A percentile compares a stretch with the other conserved stretches of the same genome.
These are phyloP conservation scores for Palythoa caribaeorum DNA, from an alignment of 92 coral and sea anemone genomes.

Conservation along the genomic window DNA sequence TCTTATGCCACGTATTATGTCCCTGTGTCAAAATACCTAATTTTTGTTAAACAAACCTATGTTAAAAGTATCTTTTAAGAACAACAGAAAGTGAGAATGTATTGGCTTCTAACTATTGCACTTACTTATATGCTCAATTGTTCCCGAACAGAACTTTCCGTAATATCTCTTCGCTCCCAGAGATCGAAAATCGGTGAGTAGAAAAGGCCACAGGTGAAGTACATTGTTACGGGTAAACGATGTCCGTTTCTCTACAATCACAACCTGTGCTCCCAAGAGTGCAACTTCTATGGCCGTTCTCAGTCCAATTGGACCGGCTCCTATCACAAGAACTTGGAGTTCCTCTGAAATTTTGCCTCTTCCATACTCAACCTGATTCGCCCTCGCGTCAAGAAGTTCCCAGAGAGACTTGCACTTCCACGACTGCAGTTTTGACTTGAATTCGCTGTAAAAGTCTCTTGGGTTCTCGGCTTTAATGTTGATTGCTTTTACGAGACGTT, in stretches of 20 bases:
- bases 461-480: slow-evolving; percentile 82
- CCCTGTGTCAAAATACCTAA: background rate
- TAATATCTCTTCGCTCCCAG: slow-evolving; percentile 97
- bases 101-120: slow-evolving; percentile 24
- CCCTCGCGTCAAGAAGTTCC: slow-evolving; percentile 91
- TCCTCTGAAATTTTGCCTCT: slow-evolving; percentile 93
- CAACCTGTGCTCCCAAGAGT: slow-evolving; percentile 91
- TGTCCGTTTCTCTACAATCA: slow-evolving; percentile 90
- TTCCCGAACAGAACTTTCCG: slow-evolving; percentile 96
- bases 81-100: background rate
- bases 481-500: slow-evolving; percentile 79
- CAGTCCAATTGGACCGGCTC: slow-evolving; percentile 94
- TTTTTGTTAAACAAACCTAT: background rate
- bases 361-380: slow-evolving; percentile 90
- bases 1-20: slow-evolving; percentile 5
- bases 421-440: slow-evolving; percentile 88
- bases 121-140: slow-evolving; percentile 97
- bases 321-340: slow-evolving; percentile 88
- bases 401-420: slow-evolving; percentile 96
- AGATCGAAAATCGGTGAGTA: slow-evolving; percentile 92
- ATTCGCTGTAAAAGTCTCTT: slow-evolving; percentile 79
- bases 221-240: slow-evolving; percentile 91
- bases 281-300: slow-evolving; percentile 97
- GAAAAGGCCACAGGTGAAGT: slow-evolving; percentile 95
- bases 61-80: slow-evolving; percentile 13